These are phyloP conservation scores for Tenrec ecaudatus DNA, from an alignment of 2,113 vertebrate genomes.

Conservation along the genomic window DNA sequence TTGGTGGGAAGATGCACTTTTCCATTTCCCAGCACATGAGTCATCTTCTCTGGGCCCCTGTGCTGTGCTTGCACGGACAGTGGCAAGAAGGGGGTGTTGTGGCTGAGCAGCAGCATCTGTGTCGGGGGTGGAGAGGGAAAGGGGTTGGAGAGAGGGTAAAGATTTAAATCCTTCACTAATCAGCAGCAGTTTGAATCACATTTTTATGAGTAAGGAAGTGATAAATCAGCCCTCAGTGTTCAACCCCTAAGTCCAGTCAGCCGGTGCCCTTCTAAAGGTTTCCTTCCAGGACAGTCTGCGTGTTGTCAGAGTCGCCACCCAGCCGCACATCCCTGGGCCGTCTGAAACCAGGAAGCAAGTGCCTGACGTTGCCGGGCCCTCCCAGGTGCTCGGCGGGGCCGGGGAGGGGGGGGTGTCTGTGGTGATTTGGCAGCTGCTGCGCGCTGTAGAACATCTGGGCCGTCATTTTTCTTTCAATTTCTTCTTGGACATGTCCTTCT, in stretches of 20 bases:
- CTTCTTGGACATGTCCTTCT: slow-evolving; percentile 69
- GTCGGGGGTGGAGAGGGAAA: slow-evolving; percentile 69
- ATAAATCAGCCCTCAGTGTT: slow-evolving; percentile 81
- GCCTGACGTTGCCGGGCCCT: slow-evolving; percentile 52
- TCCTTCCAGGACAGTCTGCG: slow-evolving; percentile 74
- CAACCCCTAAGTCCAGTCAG: slow-evolving; percentile 71
- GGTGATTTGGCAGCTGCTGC: slow-evolving; percentile 70
- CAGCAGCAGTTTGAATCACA: slow-evolving; percentile 83
- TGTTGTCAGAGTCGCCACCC: slow-evolving; percentile 68
- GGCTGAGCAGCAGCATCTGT: slow-evolving; percentile 84
- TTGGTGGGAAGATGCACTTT: slow-evolving; percentile 86
- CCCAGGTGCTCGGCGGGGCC: slow-evolving; percentile 72
- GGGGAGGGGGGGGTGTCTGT: too few species aligned
- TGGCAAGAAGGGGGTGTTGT: slow-evolving; percentile 78
- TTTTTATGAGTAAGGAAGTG: slow-evolving; percentile 85
- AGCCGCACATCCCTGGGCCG: slow-evolving; percentile 48
- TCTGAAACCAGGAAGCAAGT: slow-evolving; percentile 69
- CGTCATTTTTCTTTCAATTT: slow-evolving; percentile 81
- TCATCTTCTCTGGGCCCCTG: slow-evolving; percentile 84
- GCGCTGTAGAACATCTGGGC: slow-evolving; percentile 79
- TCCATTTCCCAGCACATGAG: slow-evolving; percentile 88
- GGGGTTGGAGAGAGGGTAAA: slow-evolving; percentile 77
- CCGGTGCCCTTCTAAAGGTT: slow-evolving; percentile 77
- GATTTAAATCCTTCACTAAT: slow-evolving; percentile 81
- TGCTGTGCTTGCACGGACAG: slow-evolving; percentile 84